A percentile compares a stretch with the other conserved stretches of the same genome.
These are phyloP conservation scores for Drosophila bifasciata DNA, from an alignment of 1,140 invertebrate species.

Conservation along the genomic window DNA sequence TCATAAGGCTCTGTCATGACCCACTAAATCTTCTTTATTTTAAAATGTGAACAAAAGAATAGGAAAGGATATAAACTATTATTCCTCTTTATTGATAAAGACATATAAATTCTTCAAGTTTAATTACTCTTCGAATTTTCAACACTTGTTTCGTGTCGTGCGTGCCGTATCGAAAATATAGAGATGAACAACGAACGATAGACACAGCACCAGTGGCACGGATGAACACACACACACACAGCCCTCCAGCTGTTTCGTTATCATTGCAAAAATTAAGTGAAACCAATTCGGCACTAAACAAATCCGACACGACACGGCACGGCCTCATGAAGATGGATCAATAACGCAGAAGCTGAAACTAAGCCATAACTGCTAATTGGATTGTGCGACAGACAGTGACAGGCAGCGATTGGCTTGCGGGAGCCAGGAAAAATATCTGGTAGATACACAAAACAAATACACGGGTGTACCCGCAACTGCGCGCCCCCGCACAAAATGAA, in stretches of 20 bases:
- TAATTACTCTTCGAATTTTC: no score
- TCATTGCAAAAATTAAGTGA: constrained; percentile 9
- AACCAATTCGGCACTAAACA: constrained; percentile 2
- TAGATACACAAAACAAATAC: constrained; percentile 40
- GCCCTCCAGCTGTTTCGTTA: constrained; percentile 13
- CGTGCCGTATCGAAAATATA: no score
- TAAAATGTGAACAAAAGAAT: no score
- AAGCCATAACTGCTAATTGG: constrained; percentile 42
- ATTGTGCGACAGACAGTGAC: constrained; percentile 18
- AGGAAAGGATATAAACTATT: no score
- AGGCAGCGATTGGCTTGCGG: constrained; percentile 27
- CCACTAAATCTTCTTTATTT: no score
- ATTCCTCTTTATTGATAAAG: no score
- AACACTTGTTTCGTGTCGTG: no score
- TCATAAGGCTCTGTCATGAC: no score
- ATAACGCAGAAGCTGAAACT: constrained; percentile 5
- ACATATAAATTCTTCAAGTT: no score
- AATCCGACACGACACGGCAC: not conserved
- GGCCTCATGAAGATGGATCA: constrained; percentile 17
- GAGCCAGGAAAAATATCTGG: constrained; percentile 18
- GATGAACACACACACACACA: not conserved
- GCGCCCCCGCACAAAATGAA: constrained; percentile 16
- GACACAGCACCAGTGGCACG: no score
- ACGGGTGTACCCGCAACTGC: not conserved
- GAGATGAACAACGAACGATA: no score